Conservation (phyloP, 1,140 invertebrate species). For the Plodia interpunctella region DNA sequence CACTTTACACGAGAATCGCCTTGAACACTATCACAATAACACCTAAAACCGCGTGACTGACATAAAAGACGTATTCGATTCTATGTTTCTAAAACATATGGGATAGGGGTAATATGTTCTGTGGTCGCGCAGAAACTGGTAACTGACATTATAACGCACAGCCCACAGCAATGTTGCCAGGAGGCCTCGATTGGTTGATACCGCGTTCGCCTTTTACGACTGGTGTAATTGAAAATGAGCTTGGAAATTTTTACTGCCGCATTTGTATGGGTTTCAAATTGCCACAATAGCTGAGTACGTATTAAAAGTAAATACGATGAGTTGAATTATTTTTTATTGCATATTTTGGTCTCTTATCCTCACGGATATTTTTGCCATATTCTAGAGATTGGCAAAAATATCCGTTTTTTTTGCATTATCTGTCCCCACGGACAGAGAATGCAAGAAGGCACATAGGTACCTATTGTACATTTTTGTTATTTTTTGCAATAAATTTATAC, state of each 20-base stretch:
- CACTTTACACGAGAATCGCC: not conserved
- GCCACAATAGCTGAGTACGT: not conserved
- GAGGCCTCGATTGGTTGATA: conserved; percentile 29
- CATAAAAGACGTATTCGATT: conserved; percentile 4
- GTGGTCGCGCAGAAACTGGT: conserved; percentile 45
- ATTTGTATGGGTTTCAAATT: conserved; percentile 13
- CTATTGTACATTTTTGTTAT: no score
- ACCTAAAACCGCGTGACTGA: not conserved
- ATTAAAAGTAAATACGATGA: no score
- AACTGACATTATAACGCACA: conserved; percentile 25
- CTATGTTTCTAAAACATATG: conserved; percentile 51
- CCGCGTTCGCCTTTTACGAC: conserved; percentile 24
- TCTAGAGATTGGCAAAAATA: no score
- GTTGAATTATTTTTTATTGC: no score
- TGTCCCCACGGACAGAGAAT: no score
- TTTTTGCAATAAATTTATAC: no score
- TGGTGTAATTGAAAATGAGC: conserved; percentile 41
- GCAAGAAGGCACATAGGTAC: no score
- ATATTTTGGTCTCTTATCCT: no score
- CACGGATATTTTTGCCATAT: no score
- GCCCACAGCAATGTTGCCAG: conserved; percentile 28
- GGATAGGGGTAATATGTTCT: conserved; percentile 67
- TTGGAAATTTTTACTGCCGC: conserved; percentile 8
- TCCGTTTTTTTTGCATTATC: no score
- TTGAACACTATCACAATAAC: not conserved